Evolutionary conservation across 2,888 invertebrate species (phyloP), one percentile per base, ranked within the genome.

Genomic region (Nymphalis urticae): DNA sequence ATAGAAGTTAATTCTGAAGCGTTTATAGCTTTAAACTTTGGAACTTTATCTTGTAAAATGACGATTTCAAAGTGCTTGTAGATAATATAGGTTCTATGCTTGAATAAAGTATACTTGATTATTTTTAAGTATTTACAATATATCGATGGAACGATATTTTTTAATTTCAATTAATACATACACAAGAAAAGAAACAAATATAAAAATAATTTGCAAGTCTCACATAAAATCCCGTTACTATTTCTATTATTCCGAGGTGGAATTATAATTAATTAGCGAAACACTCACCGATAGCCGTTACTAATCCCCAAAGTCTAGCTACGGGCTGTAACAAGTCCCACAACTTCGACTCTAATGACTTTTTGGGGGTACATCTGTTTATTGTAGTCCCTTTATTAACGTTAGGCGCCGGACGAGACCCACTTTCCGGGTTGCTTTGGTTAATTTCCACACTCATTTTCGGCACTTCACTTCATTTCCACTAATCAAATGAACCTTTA

Each of bases 301-400:
- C 80, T 13, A 92, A 81, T 2, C 92, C 92, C 92, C 92, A 92
- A 71, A 92, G 73, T 73, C 92, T 86, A 10, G 92, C 89, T 19
- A 92, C 76, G 0, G 92, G 92, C 71, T 92, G 92, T 68, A 92
- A 74, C 62, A 90, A 74, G 54, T 91, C 92, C 92, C 92, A 92
- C 62, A 92, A 78, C 71, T 82, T 84, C 9, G 85, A 75, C n/a
- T 87, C 90, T 51, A 87, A 63, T 0, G 90, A 85, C 73, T 89
- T 89, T 66, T 84, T 85, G 48, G 85, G 83, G 5, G 80, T 80
- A 27, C 75, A 68, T 59, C 79, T 77, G 69, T 85, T 79, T 48
- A 75, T 73, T 4, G 82, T 78, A 48, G 79, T 82, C 19, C 83
- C 80, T 54, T 51, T 80, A 77, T 66, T 69, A 24, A 62, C 65